Conservation (phyloP, 2,888 invertebrate species). For the Eupeodes latifasciatus region DNA sequence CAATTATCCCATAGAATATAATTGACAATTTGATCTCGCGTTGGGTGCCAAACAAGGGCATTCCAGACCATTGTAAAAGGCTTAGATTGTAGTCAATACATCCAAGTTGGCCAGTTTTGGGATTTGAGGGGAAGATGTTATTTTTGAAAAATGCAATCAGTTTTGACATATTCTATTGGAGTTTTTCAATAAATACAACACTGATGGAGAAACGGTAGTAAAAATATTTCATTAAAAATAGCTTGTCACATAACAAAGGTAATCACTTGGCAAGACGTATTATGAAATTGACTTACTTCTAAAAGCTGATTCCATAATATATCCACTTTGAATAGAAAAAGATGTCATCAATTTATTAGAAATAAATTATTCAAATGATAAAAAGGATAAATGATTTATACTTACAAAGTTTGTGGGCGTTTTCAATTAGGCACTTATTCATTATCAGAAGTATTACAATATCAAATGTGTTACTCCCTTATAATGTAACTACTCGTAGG, state of each 20-base stretch:
- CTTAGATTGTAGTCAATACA: conserved; percentile 66
- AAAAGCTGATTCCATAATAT: background rate
- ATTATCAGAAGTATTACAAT: conserved; percentile 24
- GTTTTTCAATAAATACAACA: background rate
- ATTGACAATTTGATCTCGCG: background rate
- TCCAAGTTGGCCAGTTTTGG: conserved; percentile 45
- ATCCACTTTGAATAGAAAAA: background rate
- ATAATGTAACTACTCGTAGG: background rate
- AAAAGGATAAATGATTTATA: background rate
- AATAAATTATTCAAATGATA: conserved; percentile 15
- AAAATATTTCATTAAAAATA: too few relatives aligned
- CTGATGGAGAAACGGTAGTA: too few relatives aligned
- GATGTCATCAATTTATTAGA: background rate
- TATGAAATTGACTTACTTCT: background rate
- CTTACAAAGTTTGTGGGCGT: background rate
- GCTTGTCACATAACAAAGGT: too few relatives aligned
- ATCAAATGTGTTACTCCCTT: background rate
- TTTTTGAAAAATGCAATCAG: background rate
- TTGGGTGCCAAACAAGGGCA: conserved; percentile 46
- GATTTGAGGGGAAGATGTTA: conserved; percentile 47
- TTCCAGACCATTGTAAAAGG: conserved; percentile 47
- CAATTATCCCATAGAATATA: conserved; percentile 23
- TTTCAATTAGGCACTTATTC: background rate
- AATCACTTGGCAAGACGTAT: background rate
- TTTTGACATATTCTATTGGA: conserved; percentile 2